Evolutionary conservation across 2,797 vertebrate genomes (phyloP), one percentile per base, ranked within the genome.

Genomic region (Tauraco hartlaubi): DNA sequence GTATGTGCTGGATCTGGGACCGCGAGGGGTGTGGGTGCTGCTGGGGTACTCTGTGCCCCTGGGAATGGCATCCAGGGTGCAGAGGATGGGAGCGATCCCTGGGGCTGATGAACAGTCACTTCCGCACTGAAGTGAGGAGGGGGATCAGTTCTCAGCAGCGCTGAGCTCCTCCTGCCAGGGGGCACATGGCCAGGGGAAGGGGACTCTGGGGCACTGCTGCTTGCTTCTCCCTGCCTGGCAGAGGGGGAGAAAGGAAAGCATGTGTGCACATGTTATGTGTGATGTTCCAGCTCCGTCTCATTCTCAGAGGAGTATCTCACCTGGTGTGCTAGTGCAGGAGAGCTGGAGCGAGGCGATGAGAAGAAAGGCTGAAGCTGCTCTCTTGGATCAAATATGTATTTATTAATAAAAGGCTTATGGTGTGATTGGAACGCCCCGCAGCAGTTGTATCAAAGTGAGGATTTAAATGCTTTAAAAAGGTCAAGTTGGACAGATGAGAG

Each of bases 211-310:
- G 28, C 33, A 19, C 6, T 29, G 56, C 44, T 64, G 10, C 39
- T 14, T 51, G 9, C 63, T 71, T 49, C 52, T 51, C 16, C 2
- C 0, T 58, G 71, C 31, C 22, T 33, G 46, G 46, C 35, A 44
- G 43, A n/a, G 21, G 8, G 5, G 51, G 41, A 62, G 44, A 51
- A 28, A 37, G 46, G 29, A 43, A 49, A 67, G 58, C 5, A 3
- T 5, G 4, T 58, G 41, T 10, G 11, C 2, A 2, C 8, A 5
- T 1, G 2, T 14, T 12, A 2, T 3, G n/a, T 12, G 41, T 43
- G 28, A 41, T 52, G 4, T 23, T 87, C 28, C 4, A 48, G 49
- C 69, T 23, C 31, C 64, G 11, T 21, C 35, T 21, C 35, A 22
- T 81, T 84, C 62, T 68, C 31, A 44, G 68, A 52, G 35, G 35